A percentile compares a stretch with the other conserved stretches of the same genome.
These are phyloP conservation scores for Centrocercus urophasianus DNA, from an alignment of 2,113 vertebrate genomes.

Conservation along the genomic window DNA sequence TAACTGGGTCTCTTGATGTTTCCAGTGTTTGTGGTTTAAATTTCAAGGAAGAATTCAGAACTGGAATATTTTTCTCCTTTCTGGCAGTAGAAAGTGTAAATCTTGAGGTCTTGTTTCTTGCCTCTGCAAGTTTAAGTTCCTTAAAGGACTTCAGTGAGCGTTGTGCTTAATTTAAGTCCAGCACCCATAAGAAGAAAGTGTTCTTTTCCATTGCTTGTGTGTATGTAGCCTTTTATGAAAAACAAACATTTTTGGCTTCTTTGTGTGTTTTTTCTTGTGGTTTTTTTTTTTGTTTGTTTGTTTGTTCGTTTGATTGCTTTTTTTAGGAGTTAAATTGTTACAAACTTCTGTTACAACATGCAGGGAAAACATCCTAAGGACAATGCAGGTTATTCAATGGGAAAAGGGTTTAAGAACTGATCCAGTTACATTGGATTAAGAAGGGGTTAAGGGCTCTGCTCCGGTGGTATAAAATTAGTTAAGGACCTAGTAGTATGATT, in stretches of 20 bases:
- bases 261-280: not conserved
- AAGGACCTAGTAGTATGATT: not conserved
- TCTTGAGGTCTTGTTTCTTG: not conserved
- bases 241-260: not conserved
- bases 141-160: not conserved
- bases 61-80: not conserved
- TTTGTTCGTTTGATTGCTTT: no score
- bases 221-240: not conserved
- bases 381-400: not conserved
- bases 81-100: not conserved
- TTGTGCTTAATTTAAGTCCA: not conserved
- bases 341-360: not conserved
- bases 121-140: not conserved
- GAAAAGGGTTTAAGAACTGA: not conserved
- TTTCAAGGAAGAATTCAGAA: not conserved
- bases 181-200: not conserved
- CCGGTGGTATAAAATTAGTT: not conserved
- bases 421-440: fast-evolving
- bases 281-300: no score
- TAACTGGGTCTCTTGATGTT: not conserved
- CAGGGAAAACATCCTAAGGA: not conserved
- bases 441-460: not conserved
- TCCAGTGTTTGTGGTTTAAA: not conserved
- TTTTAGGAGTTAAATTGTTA: not conserved
- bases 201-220: not conserved